Evolutionary conservation across 1,140 invertebrate species (phyloP), one percentile per base, ranked within the genome.

Genomic region (Armadillidium nasatum): DNA sequence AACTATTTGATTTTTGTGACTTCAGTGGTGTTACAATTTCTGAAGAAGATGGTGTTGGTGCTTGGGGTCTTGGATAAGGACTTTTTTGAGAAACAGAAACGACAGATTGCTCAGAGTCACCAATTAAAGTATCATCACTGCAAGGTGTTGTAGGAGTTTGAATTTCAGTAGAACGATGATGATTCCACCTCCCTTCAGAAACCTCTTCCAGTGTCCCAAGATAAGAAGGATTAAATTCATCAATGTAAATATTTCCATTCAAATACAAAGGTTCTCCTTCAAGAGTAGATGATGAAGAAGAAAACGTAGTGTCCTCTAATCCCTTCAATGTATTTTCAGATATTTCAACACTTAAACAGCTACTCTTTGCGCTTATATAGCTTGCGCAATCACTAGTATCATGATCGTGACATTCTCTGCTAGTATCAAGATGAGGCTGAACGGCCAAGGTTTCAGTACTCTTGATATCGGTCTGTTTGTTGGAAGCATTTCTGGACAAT

Each of bases 251-350:
- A 60, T 60, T 60, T 60, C 50, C 50, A 19, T 60, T 60, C 11
- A 19, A 60, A 19, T 60, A 60, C 50, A 60, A 60, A 60, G 50
- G 50, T 60, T 60, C 50, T 15, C 50, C 50, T 19, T 60, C 50
- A 1, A 60, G 50, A 60, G 50, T 60, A 4, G 50, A 60, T 15
- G 50, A 60, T 4, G 50, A 60, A 60, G 50, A 60, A 60, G 50
- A 60, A 60, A 60, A 60, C 3, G 50, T 60, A 60, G 11, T 60
- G 11, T 60, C 50, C 19, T 60, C 50, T 4, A 15, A 3, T 13
- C 50, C 50, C 7, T 60, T 60, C 11, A 60, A 19, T 15, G 50
- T 60, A 19, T 15, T 7, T 15, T 60, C 50, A 15, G 50, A 60
- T 15, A 60, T 13, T 15, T 60, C 50, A 15, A 15, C 50, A 19